Percentiles rank a stretch among this genome's conserved stretches.
Evolutionary conservation across 2,888 invertebrate species (phyloP).

Genomic region (Octodonta nipae): DNA sequence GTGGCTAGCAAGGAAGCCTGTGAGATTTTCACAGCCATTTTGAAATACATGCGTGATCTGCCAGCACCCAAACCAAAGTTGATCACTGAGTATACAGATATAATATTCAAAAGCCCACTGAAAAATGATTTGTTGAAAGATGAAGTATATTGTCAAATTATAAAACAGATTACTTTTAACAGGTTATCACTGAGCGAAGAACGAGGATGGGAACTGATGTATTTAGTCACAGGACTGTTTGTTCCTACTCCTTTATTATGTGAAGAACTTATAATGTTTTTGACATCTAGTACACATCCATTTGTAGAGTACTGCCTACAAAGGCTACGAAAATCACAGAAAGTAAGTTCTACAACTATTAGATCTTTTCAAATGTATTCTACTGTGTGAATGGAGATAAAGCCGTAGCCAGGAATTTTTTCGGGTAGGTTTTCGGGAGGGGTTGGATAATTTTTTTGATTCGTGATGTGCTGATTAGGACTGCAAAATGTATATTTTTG

Average conservation of each 20-base stretch:
- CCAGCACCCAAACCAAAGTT: conserved; percentile 65
- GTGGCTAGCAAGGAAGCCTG: conserved; percentile 60
- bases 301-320: conserved; percentile 71
- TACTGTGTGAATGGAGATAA: no score
- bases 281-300: conserved; percentile 58
- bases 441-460: no score
- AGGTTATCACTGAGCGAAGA: conserved; percentile 73
- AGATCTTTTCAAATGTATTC: no score
- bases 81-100: conserved; percentile 74
- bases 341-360: conserved; percentile 30
- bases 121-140: conserved; percentile 66
- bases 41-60: conserved; percentile 85
- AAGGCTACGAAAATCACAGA: conserved; percentile 64
- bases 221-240: conserved; percentile 78
- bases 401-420: no score
- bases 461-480: no score
- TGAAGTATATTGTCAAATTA: conserved; percentile 61
- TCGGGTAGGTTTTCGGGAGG: no score
- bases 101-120: conserved; percentile 69
- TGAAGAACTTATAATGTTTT: conserved; percentile 62
- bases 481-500: no score
- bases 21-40: conserved; percentile 44
- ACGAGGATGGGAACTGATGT: conserved; percentile 88
- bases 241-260: conserved; percentile 62
- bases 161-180: conserved; percentile 87